Base-by-base conservation (phyloP, 2,113 vertebrate species). In the Epinephelus lanceolatus region DNA sequence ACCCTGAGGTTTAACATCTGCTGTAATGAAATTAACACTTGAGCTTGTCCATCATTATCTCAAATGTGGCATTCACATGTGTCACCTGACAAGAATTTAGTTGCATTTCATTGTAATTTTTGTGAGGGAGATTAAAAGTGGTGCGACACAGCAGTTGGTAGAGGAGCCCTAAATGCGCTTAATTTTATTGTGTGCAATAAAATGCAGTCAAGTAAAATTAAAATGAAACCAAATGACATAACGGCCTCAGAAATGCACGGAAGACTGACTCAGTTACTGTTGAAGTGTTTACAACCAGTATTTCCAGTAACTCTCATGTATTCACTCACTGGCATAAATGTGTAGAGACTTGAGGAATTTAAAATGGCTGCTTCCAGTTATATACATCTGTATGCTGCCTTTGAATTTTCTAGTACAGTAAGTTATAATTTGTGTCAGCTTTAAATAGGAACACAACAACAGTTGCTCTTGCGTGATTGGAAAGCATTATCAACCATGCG, bases 141-240 rank as follows among this genome's bases (percentile, higher is more conserved):
- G 40, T 51, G 23, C 25, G 73, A 10, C 55, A 7, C 52, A 77
- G 67, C 62, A 42, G 67, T 75, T 62, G 56, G 65, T 62, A 11
- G 33, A 83, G n/a, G 47, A 83, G 45, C 21, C 30, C 11, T 70
- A 4, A 83, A 81, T 45, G 52, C 47, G 42, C 37, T 66, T 74
- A 47, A 68, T 91, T 92, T 89, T 83, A 90, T 65, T 62, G 56
- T 57, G 21, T 15, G 71, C 57, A 69, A 80, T 91, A 92, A 93
- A 93, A 70, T 71, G 69, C 33, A 68, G 67, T 70, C 33, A 5
- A 69, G 56, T 86, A 69, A 33, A 77, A 86, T 77, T 71, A 69
- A 85, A 82, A 83, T 88, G 9, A 76, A 86, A 81, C 81, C 53
- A 73, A 86, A 82, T 88, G 78, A 75, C 73, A 85, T 81, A 79